phyloP scores from a whole-genome alignment of 2,888 invertebrate species.

The Bhutanitis thaidina region DNA sequence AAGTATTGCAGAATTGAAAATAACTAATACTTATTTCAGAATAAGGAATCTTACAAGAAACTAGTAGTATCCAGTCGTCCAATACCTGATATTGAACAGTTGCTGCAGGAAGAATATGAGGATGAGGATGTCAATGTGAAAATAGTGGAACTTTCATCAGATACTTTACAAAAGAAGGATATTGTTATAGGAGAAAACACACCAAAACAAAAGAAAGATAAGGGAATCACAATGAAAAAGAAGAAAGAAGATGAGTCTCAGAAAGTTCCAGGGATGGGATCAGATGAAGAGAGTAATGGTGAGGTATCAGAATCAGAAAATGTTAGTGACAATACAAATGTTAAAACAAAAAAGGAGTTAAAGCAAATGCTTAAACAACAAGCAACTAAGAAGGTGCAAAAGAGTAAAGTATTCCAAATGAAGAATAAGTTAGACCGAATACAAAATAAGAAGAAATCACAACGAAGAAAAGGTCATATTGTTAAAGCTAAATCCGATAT shows the following conservation, averaged over 20 bases:
- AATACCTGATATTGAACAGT: slow-evolving; percentile 84
- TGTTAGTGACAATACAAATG: slow-evolving; percentile 45
- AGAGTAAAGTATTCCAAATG: slow-evolving; percentile 87
- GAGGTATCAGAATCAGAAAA: slow-evolving; percentile 45
- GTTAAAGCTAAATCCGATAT: slow-evolving; percentile 43
- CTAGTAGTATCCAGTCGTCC: slow-evolving; percentile 85
- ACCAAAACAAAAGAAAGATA: slow-evolving; percentile 49
- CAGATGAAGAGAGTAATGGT: slow-evolving; percentile 45
- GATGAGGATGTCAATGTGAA: slow-evolving; percentile 89
- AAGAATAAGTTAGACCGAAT: slow-evolving; percentile 85
- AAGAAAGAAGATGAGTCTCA: slow-evolving; percentile 34
- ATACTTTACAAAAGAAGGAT: slow-evolving; percentile 84
- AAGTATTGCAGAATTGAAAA: no score
- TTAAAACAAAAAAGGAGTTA: slow-evolving; percentile 83
- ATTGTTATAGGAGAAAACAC: slow-evolving; percentile 87
- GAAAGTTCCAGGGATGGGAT: slow-evolving; percentile 60
- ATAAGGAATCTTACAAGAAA: slow-evolving; percentile 86
- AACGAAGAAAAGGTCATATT: slow-evolving; percentile 54
- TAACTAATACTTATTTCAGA: slow-evolving; percentile 42
- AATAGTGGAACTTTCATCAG: slow-evolving; percentile 86
- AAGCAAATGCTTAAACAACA: slow-evolving; percentile 85
- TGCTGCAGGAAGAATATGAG: slow-evolving; percentile 86
- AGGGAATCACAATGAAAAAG: slow-evolving; percentile 28
- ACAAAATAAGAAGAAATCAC: slow-evolving; percentile 84
- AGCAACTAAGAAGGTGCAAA: slow-evolving; percentile 86